Evolutionary conservation across 2,797 vertebrate genomes (phyloP).

Genomic region (Valencia hispanica): DNA sequence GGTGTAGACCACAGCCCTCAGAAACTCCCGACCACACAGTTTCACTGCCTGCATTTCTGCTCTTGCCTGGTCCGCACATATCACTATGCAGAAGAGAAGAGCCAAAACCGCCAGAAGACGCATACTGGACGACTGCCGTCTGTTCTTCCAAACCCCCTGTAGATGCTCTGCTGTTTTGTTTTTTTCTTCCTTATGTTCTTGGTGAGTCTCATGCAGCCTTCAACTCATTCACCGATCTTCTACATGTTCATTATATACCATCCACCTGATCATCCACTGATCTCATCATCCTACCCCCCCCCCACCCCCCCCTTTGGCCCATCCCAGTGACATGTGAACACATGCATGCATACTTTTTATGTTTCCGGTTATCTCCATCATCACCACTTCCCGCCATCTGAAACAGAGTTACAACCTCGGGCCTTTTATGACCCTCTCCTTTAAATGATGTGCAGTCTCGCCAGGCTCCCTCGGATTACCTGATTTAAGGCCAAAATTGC

Average conservation of each 20-base stretch:
- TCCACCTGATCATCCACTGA: conserved; percentile 34
- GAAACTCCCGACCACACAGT: conserved; percentile 83
- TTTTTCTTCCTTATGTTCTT: conserved; percentile 2
- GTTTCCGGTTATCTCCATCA: conserved; percentile 63
- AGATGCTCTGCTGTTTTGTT: conserved; percentile 6
- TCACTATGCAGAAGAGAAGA: conserved; percentile 71
- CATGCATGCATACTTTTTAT: conserved; percentile 41
- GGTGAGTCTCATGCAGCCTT: conserved; percentile 19
- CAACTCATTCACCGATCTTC: conserved; percentile 20
- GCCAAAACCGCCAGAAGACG: conserved; percentile 58
- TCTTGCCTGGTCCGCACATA: conserved; percentile 52
- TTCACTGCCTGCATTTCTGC: conserved; percentile 76
- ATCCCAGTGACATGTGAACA: conserved; percentile 48
- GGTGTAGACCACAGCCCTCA: conserved; percentile 84
- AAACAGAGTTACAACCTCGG: conserved; percentile 52
- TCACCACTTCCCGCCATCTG: conserved; percentile 41
- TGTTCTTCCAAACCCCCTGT: conserved; percentile 4
- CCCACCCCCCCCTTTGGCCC: conserved; percentile 34
- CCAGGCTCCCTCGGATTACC: conserved; percentile 39
- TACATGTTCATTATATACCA: conserved; percentile 63
- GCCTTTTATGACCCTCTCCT: conserved; percentile 72
- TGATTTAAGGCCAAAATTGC: conserved; percentile 60
- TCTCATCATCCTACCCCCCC: conserved; percentile 38
- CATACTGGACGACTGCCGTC: conserved; percentile 60
- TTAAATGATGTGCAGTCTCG: conserved; percentile 54